These are phyloP conservation scores for Indicator maculatus DNA, from an alignment of 2,113 vertebrate species.

Conservation along the genomic window DNA sequence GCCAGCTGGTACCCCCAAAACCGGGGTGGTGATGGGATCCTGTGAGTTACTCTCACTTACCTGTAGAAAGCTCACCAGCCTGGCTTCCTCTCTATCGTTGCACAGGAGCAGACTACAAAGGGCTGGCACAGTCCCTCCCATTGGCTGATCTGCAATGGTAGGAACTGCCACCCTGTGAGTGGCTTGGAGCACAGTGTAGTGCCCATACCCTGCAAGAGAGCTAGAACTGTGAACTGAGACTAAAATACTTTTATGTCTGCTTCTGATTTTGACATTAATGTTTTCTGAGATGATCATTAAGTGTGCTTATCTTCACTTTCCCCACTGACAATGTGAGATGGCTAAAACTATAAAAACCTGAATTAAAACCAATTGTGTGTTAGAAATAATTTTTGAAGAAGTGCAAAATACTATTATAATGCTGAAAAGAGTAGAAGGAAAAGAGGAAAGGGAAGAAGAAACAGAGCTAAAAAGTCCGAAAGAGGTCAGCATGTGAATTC, in stretches of 20 bases:
- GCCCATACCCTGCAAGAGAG: background rate
- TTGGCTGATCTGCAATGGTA: background rate
- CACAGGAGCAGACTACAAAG: background rate
- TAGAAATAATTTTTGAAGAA: background rate
- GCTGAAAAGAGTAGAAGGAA: background rate
- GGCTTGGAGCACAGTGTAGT: background rate
- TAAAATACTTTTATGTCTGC: background rate
- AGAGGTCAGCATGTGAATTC: background rate
- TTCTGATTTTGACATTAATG: background rate
- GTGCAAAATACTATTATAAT: background rate
- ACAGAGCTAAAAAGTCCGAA: background rate
- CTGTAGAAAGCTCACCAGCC: background rate
- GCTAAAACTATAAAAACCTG: background rate
- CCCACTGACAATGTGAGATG: background rate
- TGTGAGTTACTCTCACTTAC: fast-evolving
- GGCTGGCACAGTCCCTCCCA: background rate
- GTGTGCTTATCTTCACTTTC: background rate
- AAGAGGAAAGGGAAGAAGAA: background rate
- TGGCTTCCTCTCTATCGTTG: background rate
- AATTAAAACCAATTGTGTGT: background rate
- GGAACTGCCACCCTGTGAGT: fast-evolving
- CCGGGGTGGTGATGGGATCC: background rate
- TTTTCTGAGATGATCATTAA: background rate
- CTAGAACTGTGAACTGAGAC: background rate
- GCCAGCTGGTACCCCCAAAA: background rate